These are phyloP conservation scores for Phoxinus phoxinus DNA, from an alignment of 2,113 vertebrate species.

Conservation along the genomic window DNA sequence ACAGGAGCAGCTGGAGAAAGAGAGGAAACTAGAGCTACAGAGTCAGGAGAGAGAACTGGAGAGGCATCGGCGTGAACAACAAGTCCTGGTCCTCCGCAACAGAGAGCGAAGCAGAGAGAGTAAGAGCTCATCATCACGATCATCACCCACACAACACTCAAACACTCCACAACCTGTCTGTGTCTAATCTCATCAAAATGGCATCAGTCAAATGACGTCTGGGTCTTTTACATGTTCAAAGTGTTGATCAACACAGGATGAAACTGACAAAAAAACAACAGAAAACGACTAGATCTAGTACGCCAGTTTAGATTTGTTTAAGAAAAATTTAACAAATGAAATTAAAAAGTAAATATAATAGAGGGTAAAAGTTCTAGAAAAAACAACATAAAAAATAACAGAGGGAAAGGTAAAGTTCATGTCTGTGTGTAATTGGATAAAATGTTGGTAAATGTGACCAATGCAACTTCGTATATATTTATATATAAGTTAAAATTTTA, in stretches of 20 bases:
- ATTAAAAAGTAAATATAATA: too few species aligned
- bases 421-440: too few species aligned
- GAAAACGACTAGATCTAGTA: not conserved
- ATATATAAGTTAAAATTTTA: too few species aligned
- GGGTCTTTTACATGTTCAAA: not conserved
- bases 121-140: conserved; percentile 76
- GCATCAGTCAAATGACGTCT: not conserved
- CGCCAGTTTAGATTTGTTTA: too few species aligned
- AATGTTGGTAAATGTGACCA: too few species aligned
- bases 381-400: too few species aligned
- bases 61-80: conserved; percentile 89
- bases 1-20: conserved; percentile 95
- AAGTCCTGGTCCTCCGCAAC: conserved; percentile 87
- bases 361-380: too few species aligned
- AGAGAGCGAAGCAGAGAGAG: conserved; percentile 96
- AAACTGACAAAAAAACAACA: not conserved
- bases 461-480: too few species aligned
- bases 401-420: too few species aligned
- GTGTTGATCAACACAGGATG: not conserved
- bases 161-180: not conserved
- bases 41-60: conserved; percentile 95
- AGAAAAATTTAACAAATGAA: too few species aligned
- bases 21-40: conserved; percentile 94
- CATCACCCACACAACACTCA: conserved; percentile 37
- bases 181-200: not conserved